A percentile compares a stretch with the other conserved stretches of the same genome.
Conservation (phyloP, 2,113 vertebrate species). For the Corythornis vintsioides region DNA sequence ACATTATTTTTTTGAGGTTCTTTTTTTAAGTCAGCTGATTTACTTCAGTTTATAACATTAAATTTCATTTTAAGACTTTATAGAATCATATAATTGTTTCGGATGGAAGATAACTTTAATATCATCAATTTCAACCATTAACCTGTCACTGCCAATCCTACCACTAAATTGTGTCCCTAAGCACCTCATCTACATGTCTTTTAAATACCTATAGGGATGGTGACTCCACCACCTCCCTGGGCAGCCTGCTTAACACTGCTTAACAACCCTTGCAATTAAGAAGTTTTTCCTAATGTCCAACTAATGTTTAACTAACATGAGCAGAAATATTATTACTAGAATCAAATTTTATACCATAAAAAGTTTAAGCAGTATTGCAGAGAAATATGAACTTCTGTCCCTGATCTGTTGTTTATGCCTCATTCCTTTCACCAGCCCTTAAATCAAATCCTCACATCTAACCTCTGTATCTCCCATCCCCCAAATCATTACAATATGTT, state of each 20-base stretch:
- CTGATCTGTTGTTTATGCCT: neutral
- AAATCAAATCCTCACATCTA: neutral
- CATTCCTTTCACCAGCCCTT: neutral
- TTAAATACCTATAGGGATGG: no score
- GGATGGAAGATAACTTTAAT: no score
- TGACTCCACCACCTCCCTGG: no score
- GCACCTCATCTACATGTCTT: no score
- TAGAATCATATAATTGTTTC: no score
- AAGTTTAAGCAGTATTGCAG: neutral
- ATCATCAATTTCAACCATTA: no score
- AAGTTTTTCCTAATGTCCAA: no score
- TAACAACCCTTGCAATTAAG: no score
- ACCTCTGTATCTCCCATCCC: neutral
- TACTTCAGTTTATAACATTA: slow-evolving; percentile 36
- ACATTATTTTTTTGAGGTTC: slow-evolving; percentile 8
- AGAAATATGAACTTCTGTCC: neutral
- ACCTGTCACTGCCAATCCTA: no score
- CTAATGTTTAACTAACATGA: neutral
- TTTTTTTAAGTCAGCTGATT: slow-evolving; percentile 52
- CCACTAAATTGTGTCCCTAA: no score
- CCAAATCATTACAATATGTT: neutral
- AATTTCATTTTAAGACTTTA: slow-evolving; percentile 8
- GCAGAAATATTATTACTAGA: slow-evolving; percentile 40
- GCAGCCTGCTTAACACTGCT: no score
- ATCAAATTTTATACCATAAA: neutral